phyloP scores from a whole-genome alignment of 2,113 vertebrate genomes.

The Cyrtonyx montezumae region DNA sequence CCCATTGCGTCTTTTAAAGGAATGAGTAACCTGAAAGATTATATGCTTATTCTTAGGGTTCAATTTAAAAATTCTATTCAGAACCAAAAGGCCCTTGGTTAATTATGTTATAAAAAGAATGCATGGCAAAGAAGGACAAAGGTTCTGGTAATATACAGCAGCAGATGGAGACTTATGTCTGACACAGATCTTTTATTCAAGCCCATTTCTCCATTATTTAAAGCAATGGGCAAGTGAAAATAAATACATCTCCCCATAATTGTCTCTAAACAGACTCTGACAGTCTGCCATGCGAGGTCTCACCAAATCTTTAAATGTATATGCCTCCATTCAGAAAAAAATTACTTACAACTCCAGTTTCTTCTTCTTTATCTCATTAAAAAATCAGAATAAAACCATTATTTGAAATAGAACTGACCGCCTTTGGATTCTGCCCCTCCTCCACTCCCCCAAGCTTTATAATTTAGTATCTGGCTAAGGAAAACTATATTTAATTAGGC shows the following conservation, averaged over 20 bases:
- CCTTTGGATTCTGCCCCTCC: constrained; percentile 7
- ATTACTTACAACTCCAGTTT: background rate
- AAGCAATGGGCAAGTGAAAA: constrained; percentile 51
- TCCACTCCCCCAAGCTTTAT: constrained; percentile 7
- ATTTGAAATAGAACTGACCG: constrained; percentile 41
- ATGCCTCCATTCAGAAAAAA: constrained; percentile 10
- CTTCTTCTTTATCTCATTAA: background rate
- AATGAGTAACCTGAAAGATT: background rate
- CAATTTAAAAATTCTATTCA: background rate
- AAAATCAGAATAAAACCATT: constrained; percentile 44
- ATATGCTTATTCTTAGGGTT: background rate
- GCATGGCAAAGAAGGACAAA: background rate
- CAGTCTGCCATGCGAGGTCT: constrained; percentile 34
- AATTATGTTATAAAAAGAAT: background rate
- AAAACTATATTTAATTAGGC: constrained; percentile 74
- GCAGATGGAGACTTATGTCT: constrained; percentile 63
- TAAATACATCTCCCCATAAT: constrained; percentile 30
- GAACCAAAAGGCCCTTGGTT: background rate
- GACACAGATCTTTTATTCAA: constrained; percentile 54
- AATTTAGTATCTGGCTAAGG: constrained; percentile 68
- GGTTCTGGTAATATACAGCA: constrained; percentile 24
- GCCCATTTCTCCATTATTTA: constrained; percentile 55
- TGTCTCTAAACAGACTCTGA: constrained; percentile 45
- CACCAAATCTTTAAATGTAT: constrained; percentile 24
- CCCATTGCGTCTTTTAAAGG: background rate